Base-by-base conservation (phyloP, 1,140 invertebrate genomes). In the Leptestheria dahalacensis region DNA sequence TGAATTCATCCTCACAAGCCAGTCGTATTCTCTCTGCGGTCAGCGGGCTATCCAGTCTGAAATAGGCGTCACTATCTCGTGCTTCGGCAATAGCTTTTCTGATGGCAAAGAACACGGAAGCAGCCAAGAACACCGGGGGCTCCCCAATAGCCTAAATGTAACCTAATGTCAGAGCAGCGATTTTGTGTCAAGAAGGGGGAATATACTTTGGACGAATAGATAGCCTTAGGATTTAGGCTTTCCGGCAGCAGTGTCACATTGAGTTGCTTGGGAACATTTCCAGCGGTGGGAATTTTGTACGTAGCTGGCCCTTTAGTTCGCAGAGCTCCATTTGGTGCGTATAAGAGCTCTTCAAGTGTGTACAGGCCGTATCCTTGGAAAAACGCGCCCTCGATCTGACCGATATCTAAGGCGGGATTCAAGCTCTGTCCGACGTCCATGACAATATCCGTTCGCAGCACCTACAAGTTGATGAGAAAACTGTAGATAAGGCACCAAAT, bases 341-440 rank as follows among this genome's bases (percentile, higher is more conserved):
- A 87, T 66, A 86, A 88, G 49, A 89, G 81, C 69, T 95, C 88
- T 73, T 97, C 93, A 62, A 97, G 74, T 1, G 88, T 88, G 67
- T 88, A 95, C 48, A 96, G 69, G 3, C 93, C 92, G 67, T 92
- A 90, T 0, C 92, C 92, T 79, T 96, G 93, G 64, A 88, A 79
- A 66, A 94, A 96, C 1, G 78, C 93, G 26, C 93, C 93, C 75
- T 97, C 93, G 23, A 97, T 83, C 75, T 97, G 93, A 9, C 33
- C 93, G 67, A 97, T 89, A 66, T 97, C 93, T 65, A 97, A 92
- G 1, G 91, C 91, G 23, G 92, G 92, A 74, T 97, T 97, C 26
- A 97, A 72, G 74, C 89, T 94, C 61, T 88, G 81, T 18, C 86
- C 86, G 57, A 96, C 76, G 74, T 97, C 93, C 92, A 96, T 96